Conservation (phyloP, 2,888 invertebrate genomes). For the Dolichomitus sp. region DNA sequence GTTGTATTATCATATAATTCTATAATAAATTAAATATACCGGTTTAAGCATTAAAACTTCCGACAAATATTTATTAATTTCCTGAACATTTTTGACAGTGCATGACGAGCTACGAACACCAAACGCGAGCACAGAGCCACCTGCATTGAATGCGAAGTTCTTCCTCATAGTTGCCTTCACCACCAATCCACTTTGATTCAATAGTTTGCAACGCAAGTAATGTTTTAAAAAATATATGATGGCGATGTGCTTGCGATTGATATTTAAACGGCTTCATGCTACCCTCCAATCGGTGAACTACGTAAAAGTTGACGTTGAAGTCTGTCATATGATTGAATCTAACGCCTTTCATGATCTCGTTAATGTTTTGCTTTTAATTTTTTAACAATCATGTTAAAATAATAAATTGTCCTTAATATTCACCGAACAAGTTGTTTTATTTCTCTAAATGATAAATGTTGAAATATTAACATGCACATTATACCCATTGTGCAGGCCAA, state of each 20-base stretch:
- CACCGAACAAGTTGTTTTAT: background rate
- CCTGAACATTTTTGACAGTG: too few species aligned
- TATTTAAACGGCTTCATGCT: background rate
- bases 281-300: background rate
- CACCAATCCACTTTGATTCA: background rate
- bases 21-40: too few species aligned
- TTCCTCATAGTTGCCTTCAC: background rate
- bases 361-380: slow-evolving; percentile 10
- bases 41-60: too few species aligned
- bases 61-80: too few species aligned
- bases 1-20: too few species aligned
- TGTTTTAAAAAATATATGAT: too few species aligned
- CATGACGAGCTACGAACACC: background rate
- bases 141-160: background rate
- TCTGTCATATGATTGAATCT: background rate
- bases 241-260: background rate
- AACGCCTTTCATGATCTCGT: slow-evolving; percentile 10
- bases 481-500: slow-evolving; percentile 7
- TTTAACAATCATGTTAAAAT: slow-evolving; percentile 11
- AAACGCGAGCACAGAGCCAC: background rate
- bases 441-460: background rate
- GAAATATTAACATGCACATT: slow-evolving; percentile 11
- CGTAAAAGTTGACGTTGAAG: background rate
- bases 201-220: too few species aligned
- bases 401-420: slow-evolving; percentile 11